Evolutionary conservation across 2,888 invertebrate genomes (phyloP).

Genomic region (Eristalinus aeneus): DNA sequence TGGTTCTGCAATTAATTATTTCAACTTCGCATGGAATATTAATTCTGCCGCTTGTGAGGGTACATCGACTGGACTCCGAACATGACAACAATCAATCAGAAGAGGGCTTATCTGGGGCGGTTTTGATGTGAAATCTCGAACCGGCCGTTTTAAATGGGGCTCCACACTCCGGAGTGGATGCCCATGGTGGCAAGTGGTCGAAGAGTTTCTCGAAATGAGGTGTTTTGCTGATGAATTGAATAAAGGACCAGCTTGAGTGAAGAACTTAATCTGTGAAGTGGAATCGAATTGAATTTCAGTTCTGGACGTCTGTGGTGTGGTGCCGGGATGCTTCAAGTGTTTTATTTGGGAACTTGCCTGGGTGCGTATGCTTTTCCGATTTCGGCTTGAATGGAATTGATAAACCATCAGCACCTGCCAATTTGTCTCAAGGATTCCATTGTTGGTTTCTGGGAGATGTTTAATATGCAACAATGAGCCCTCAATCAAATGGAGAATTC

Average conservation of each 20-base stretch:
- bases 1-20: slow-evolving; percentile 53
- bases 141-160: neutral
- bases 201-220: neutral
- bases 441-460: neutral
- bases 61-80: slow-evolving; percentile 9
- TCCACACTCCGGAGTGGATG: neutral
- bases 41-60: slow-evolving; percentile 23
- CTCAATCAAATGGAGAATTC: neutral
- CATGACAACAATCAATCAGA: slow-evolving; percentile 28
- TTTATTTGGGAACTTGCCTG: neutral
- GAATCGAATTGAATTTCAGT: neutral
- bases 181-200: neutral
- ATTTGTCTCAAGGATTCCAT: neutral
- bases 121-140: neutral
- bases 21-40: slow-evolving; percentile 35
- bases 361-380: neutral
- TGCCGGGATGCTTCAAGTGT: neutral
- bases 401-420: neutral
- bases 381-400: neutral
- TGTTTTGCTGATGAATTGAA: neutral
- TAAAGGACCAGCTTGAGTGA: neutral
- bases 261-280: neutral
- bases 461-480: neutral
- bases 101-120: neutral
- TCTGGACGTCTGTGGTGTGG: neutral